These are phyloP conservation scores for Burhinus oedicnemus DNA, from an alignment of 2,113 vertebrate genomes.

Conservation along the genomic window DNA sequence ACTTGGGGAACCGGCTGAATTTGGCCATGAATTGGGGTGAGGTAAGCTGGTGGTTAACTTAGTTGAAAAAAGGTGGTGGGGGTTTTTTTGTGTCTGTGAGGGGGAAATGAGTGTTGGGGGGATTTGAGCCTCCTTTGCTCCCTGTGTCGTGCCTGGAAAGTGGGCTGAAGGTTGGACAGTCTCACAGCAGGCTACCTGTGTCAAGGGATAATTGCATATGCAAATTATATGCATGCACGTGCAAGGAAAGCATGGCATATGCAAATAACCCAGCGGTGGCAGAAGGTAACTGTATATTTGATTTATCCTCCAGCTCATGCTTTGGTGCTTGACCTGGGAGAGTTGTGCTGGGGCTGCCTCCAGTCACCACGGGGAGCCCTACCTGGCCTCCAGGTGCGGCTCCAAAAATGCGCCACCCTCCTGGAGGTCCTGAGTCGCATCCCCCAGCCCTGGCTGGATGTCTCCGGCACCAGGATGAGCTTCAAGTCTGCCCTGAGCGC, in stretches of 20 bases:
- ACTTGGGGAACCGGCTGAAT: fast-evolving
- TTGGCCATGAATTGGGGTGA: background rate
- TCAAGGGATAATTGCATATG: background rate
- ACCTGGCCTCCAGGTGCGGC: background rate
- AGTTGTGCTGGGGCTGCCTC: background rate
- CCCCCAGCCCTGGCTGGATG: no score
- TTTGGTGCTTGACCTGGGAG: background rate
- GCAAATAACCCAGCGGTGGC: background rate
- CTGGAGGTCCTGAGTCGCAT: background rate
- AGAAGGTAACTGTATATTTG: background rate
- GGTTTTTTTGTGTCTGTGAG: background rate
- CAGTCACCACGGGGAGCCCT: background rate
- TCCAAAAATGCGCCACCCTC: background rate
- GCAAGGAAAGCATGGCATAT: background rate
- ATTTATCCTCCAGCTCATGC: background rate
- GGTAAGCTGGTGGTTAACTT: background rate
- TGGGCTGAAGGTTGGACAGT: background rate
- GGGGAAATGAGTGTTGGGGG: background rate
- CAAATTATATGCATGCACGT: fast-evolving
- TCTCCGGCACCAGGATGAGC: fast-evolving
- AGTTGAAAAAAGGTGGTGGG: background rate
- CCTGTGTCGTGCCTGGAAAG: background rate
- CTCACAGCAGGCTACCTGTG: background rate
- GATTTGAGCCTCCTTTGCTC: background rate
- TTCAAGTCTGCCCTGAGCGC: fast-evolving